Evolutionary conservation across 2,888 invertebrate species (phyloP).

Genomic region (Ditula angustiorana): DNA sequence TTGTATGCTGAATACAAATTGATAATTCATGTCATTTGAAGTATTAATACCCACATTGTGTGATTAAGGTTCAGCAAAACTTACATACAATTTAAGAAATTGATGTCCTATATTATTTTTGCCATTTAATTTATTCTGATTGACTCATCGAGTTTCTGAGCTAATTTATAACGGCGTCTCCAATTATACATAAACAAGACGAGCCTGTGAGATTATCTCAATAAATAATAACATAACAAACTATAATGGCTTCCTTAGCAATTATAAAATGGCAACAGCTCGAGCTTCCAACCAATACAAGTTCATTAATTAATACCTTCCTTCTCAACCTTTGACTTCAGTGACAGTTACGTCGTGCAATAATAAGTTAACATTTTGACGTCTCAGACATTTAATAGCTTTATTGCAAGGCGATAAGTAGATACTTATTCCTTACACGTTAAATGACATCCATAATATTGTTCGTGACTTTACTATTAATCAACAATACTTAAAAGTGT

Average conservation of each 20-base stretch:
- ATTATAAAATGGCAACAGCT: background rate
- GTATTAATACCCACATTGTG: background rate
- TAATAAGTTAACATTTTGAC: too few species aligned
- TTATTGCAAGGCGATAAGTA: too few species aligned
- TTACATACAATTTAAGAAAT: too few species aligned
- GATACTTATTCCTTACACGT: too few species aligned
- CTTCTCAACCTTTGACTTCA: background rate
- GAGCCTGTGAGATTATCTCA: background rate
- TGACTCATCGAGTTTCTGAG: background rate
- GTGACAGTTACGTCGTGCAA: too few species aligned
- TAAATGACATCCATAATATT: too few species aligned
- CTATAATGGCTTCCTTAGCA: background rate
- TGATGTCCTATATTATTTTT: too few species aligned
- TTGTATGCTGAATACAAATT: constrained; percentile 27
- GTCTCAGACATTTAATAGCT: too few species aligned
- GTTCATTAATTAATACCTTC: background rate
- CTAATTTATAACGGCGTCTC: background rate
- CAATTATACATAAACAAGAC: background rate
- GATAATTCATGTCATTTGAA: constrained; percentile 11
- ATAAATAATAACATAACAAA: background rate
- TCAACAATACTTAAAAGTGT: too few species aligned
- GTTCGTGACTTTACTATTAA: too few species aligned
- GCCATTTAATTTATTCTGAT: background rate
- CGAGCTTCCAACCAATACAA: background rate
- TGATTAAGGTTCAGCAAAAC: background rate